Percentiles rank a stretch among this genome's conserved stretches.
Conservation (phyloP, 2,797 vertebrate species). For the Microcaecilia unicolor region DNA sequence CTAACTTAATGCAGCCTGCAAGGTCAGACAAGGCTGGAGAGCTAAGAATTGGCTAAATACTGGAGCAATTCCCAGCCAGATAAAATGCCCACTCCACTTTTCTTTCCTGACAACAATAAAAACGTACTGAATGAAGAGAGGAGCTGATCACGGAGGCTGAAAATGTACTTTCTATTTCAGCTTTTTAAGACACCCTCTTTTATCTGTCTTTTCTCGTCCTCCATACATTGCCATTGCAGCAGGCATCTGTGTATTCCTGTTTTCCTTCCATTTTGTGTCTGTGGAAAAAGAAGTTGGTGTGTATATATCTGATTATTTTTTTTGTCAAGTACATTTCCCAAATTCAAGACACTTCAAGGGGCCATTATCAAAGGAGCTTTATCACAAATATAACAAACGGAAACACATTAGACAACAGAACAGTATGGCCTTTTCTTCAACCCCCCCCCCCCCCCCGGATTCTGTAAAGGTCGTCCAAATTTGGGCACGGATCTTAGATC, state of each 20-base stretch:
- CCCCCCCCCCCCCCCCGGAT: too few species aligned
- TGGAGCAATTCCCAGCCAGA: slow-evolving; percentile 53
- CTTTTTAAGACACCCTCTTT: slow-evolving; percentile 53
- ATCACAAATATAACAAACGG: too few species aligned
- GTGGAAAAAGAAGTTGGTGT: too few species aligned
- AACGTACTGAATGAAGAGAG: slow-evolving; percentile 44
- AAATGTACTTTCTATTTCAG: slow-evolving; percentile 47
- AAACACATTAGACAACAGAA: too few species aligned
- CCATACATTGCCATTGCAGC: slow-evolving; percentile 43
- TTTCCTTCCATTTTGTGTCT: too few species aligned
- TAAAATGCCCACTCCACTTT: slow-evolving; percentile 50
- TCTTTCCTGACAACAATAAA: slow-evolving; percentile 50
- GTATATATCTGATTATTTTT: too few species aligned
- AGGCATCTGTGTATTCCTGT: too few species aligned
- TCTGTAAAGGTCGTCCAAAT: too few species aligned
- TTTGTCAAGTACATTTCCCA: slow-evolving; percentile 71
- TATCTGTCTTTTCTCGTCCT: slow-evolving; percentile 67
- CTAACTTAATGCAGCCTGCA: slow-evolving; percentile 60
- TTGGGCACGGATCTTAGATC: too few species aligned
- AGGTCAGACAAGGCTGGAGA: slow-evolving; percentile 82
- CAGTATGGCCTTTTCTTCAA: too few species aligned
- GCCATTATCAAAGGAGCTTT: slow-evolving; percentile 57
- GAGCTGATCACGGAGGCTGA: slow-evolving; percentile 50
- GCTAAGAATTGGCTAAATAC: slow-evolving; percentile 72
- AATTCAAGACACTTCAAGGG: slow-evolving; percentile 58